Evolutionary conservation across 1,140 invertebrate genomes (phyloP), one percentile per base, ranked within the genome.

Genomic region (Triops longicaudatus): DNA sequence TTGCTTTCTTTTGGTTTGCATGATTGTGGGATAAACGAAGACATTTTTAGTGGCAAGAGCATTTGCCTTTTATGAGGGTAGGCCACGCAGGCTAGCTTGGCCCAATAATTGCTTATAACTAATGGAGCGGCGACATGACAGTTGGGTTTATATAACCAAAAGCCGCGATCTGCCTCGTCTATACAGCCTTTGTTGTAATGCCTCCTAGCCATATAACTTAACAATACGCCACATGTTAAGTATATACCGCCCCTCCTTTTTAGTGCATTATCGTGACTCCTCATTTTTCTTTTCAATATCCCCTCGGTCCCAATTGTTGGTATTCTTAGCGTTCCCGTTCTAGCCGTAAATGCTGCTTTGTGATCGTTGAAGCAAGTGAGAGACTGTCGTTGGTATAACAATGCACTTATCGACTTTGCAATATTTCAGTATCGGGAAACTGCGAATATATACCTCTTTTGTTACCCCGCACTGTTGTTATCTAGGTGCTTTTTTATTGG

Each of bases 71-170:
- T 22, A 63, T 63, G 22, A 14, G 17, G 17, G 22, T 63, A 22
- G 50, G 50, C 50, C 50, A 63, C 50, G 50, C 50, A 63, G 50
- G 11, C 14, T 17, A 63, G n/a, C 50, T n/a, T 22, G 50, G 50
- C 50, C 50, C 50, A 63, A 63, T 63, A 63, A 63, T 63, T 63
- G 50, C n/a, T 63, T 63, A 63, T 63, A 22, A 63, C 50, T 63
- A 63, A 63, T 63, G 50, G 50, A 63, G 50, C 50, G 50, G 50
- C 50, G 50, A 63, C 50, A 63, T 63, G 50, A 63, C 50, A 63
- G 50, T 63, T 63, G 17, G 50, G 14, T 63, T 63, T 63, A 63
- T 63, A 63, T 63, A 22, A 63, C 50, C 14, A 22, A 63, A 63
- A 63, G 50, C 50, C 14, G 50, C 50, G 50, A 22, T 63, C 50